Evolutionary conservation across 2,113 vertebrate species (phyloP), one percentile per base, ranked within the genome.

Genomic region (Rana temporaria): DNA sequence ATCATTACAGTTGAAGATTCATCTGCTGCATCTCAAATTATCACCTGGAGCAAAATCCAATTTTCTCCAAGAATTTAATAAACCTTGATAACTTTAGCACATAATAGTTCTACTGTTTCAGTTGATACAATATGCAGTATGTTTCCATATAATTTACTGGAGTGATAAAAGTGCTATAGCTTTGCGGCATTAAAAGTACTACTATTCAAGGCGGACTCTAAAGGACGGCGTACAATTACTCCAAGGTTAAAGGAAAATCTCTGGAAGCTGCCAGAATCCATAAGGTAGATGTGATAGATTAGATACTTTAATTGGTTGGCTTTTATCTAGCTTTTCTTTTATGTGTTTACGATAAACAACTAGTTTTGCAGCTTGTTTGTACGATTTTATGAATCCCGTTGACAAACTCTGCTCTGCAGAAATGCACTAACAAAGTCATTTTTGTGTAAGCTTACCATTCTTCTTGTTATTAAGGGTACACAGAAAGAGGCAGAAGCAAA

Each of bases 81-180:
- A 81, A 72, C 67, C 79, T 81, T 81, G 69, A 81, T 81, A 81
- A 81, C 79, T 81, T 81, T 81, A 64, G 22, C 30, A 72, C 38
- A 73, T 81, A 72, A 81, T 72, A 64, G 68, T 81, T 72, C 57
- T 70, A 64, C 52, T 55, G 64, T 67, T 81, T 18, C 53, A 62
- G 42, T 64, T 71, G 68, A 72, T 81, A 63, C 68, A 72, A 71
- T 72, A 72, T 81, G 67, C 69, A 81, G 69, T 64, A 30, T 81
- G 59, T 81, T 72, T 73, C 79, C 69, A 72, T 63, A 72, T 81
- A 71, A 72, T 81, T 81, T 81, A 72, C 38, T 81, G 68, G 38
- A 81, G 67, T 72, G 79, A 81, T 81, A 81, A 81, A 81, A 81
- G 42, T 81, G 63, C 79, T 81, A 70, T 81, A 64, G 79, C 79